Base-by-base conservation (phyloP, 2,888 invertebrate species). In the Lasioglossum figueresi region DNA sequence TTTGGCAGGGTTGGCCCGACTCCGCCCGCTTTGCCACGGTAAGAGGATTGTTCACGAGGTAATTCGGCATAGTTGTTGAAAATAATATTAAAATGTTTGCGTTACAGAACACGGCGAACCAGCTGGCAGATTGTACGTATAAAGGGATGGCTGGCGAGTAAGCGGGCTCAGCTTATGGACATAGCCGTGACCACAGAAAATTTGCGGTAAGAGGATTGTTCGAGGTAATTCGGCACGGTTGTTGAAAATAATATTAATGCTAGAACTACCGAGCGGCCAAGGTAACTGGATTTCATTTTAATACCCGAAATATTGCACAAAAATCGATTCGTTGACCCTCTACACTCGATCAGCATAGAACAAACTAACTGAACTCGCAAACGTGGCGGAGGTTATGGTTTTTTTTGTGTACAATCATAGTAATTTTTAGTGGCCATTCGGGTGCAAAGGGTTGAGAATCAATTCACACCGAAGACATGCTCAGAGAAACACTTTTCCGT, bases 151-250 rank as follows among this genome's bases (percentile, higher is more conserved):
- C 31, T 1, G 63, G 63, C 63, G 31, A 63, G 63, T 31, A 63
- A 63, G 63, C 63, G 31, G 63, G 63, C 31, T 63, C 63, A 63
- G 63, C 63, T 63, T 63, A 63, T 63, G 63, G 63, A 63, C 63
- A 31, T 63, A 63, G 63, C 63, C 63, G 63, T 63, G 31, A 31
- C 63, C 63, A 63, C 63, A 31, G 63, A 31, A 63, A 63, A 63
- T 63, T 63, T 63, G 63, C 63, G 63, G 63, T 63, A 63, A 63
- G 63, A 63, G 63, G 63, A 63, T 63, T 63, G 63, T 27, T 75
- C 40, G 48, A 75, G 31, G 45, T 78, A 78, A 81, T 72, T 72
- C 31, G 63, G 40, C 72, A 78, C 52, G 66, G 48, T 78, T 81
- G 63, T 81, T 78, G 66, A 68, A 82, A 79, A 73, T 23, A 43